Evolutionary conservation across 2,888 invertebrate species (phyloP), one percentile per base, ranked within the genome.

Genomic region (Heliconius charithonia): DNA sequence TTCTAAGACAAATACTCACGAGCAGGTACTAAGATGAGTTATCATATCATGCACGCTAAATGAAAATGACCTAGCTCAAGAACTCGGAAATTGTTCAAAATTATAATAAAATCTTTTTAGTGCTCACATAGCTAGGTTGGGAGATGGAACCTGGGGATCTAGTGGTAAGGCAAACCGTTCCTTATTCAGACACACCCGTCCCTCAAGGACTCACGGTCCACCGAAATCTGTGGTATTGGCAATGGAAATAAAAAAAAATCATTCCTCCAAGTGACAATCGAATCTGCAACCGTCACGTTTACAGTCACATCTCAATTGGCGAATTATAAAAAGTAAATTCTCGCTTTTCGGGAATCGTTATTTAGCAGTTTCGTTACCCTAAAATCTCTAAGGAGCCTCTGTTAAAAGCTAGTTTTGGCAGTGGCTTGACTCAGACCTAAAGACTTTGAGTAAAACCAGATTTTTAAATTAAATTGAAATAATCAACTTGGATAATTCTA

Each of bases 21-120:
- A 51, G 51, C 22, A 51, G 51, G 51, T 19, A 51, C 19, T 59
- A 10, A n/a, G 59, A 59, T 59, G 59, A 59, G n/a, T n/a, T 59
- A 10, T 59, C 59, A 59, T 10, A n/a, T 3, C n/a, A 1, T n/a
- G 9, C 22, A 10, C 59, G 59, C n/a, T 59, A n/a, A 59, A 59
- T 59, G 59, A 59, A 59, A 59, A n/a, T 59, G n/a, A 59, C 59
- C n/a, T 59, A 59, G n/a, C 59, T 59, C 59, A 59, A 59, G 59
- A 22, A 10, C 10, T 59, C 10, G n/a, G 59, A 7, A 59, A 59
- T 59, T 59, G 4, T 59, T n/a, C 7, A 56, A 56, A 56, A 56
- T 56, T 56, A 22, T 22, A 56, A 56, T 59, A 59, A 59, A 22
- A 59, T 59, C n/a, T 7, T 56, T n/a, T n/a, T 56, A 29, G 3